Conservation (phyloP, 1,140 invertebrate genomes). For the Akabosia matsudoensis region DNA sequence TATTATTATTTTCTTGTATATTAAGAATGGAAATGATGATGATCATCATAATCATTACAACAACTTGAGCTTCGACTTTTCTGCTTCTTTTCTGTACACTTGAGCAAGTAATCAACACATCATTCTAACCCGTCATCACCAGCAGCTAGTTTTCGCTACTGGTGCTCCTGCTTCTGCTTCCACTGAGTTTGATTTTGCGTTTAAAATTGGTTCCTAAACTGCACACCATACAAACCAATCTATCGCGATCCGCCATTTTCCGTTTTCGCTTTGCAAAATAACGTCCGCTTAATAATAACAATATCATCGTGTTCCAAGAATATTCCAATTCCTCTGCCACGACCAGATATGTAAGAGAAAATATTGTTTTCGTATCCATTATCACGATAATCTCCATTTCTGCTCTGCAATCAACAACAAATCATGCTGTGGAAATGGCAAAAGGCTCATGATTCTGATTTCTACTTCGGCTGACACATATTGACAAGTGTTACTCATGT, state of each 20-base stretch:
- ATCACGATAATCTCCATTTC: background rate
- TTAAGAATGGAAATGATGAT: background rate
- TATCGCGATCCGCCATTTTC: background rate
- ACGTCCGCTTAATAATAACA: background rate
- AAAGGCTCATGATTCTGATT: no score
- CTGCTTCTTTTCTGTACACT: no score
- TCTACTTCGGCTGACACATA: no score
- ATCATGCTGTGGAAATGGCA: no score
- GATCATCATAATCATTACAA: background rate
- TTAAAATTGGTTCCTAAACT: no score
- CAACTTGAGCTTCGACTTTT: no score
- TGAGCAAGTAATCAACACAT: background rate
- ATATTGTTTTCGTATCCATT: no score
- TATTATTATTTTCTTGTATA: background rate
- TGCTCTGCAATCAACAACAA: background rate
- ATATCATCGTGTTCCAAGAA: background rate
- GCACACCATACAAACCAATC: no score
- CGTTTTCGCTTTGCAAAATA: background rate
- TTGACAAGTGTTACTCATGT: no score
- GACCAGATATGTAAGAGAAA: background rate
- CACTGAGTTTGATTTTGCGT: no score
- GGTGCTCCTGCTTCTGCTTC: background rate
- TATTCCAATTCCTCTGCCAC: background rate
- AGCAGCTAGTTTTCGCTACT: background rate
- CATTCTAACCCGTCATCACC: background rate